A percentile compares a stretch with the other conserved stretches of the same genome.
Evolutionary conservation across 1,140 invertebrate genomes (phyloP).

Genomic region (Drosophila arizonae): DNA sequence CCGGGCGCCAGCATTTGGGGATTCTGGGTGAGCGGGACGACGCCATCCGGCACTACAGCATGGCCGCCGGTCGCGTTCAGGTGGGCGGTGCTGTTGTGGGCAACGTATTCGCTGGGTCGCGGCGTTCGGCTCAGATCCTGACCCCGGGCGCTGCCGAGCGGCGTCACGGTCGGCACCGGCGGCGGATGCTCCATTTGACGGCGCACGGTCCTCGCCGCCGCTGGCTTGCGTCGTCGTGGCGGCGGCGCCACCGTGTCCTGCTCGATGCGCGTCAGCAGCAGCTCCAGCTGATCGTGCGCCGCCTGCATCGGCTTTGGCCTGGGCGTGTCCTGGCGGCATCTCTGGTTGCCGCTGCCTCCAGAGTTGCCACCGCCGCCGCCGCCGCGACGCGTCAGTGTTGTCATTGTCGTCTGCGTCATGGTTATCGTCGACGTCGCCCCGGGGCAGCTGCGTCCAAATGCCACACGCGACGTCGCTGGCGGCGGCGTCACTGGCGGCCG

Average conservation of each 20-base stretch:
- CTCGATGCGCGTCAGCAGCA: conserved; percentile 54
- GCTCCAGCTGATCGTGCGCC: conserved; percentile 55
- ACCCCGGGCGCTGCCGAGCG: conserved; percentile 43
- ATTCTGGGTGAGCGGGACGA: conserved; percentile 48
- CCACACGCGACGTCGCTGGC: not conserved
- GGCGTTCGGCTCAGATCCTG: not conserved
- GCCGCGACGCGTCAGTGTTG: not conserved
- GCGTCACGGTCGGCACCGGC: conserved; percentile 47
- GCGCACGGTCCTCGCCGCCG: conserved; percentile 3
- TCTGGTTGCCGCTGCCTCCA: not conserved
- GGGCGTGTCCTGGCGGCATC: not conserved
- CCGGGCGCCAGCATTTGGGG: conserved; percentile 41
- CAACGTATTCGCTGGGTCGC: not conserved
- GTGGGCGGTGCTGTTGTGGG: no score
- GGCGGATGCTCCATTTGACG: conserved; percentile 34
- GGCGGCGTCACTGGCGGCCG: not conserved
- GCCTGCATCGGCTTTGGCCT: conserved; percentile 16
- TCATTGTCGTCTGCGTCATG: not conserved
- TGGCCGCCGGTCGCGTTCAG: conserved; percentile 10
- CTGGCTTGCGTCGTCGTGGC: not conserved
- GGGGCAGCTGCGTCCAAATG: conserved; percentile 10
- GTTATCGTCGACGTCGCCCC: no score
- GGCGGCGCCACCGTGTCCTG: conserved; percentile 5
- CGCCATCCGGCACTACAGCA: no score
- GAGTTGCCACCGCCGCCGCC: not conserved